These are phyloP conservation scores for Myopa testacea DNA, from an alignment of 2,888 invertebrate genomes.

Conservation along the genomic window DNA sequence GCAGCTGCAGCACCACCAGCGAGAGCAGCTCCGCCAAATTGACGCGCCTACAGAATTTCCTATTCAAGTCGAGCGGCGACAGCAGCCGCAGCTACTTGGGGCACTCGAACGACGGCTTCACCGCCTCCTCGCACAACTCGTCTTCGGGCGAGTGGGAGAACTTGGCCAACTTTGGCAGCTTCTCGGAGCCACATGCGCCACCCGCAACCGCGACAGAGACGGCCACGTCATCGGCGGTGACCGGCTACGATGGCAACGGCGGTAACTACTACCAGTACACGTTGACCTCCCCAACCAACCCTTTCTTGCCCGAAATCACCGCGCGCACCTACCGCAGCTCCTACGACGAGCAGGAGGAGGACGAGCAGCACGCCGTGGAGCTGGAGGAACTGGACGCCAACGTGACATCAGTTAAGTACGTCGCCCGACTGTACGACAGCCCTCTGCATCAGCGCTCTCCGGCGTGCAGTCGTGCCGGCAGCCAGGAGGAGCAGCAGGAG, in stretches of 20 bases:
- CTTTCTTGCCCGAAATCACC: constrained; percentile 66
- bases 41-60: constrained; percentile 63
- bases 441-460: constrained; percentile 46
- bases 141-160: constrained; percentile 64
- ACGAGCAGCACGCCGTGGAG: constrained; percentile 23
- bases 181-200: not conserved
- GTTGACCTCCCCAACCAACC: constrained; percentile 66
- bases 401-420: constrained; percentile 57
- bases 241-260: constrained; percentile 40
- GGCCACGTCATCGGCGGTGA: constrained; percentile 1
- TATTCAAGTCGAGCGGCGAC: constrained; percentile 64
- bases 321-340: constrained; percentile 64
- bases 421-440: constrained; percentile 31
- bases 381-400: constrained; percentile 56
- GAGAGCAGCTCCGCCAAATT: constrained; percentile 60
- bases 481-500: constrained; percentile 53
- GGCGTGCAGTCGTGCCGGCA: constrained; percentile 59
- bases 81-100: constrained; percentile 60
- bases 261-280: constrained; percentile 64
- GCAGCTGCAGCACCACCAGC: constrained; percentile 61
- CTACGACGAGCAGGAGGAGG: constrained; percentile 55
- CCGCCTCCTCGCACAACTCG: constrained; percentile 61
- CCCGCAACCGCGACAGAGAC: constrained; percentile 12
- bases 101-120: constrained; percentile 63
- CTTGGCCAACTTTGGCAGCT: constrained; percentile 48